Evolutionary conservation across 2,888 invertebrate genomes (phyloP), one percentile per base, ranked within the genome.

Genomic region (Trisateles emortualis): DNA sequence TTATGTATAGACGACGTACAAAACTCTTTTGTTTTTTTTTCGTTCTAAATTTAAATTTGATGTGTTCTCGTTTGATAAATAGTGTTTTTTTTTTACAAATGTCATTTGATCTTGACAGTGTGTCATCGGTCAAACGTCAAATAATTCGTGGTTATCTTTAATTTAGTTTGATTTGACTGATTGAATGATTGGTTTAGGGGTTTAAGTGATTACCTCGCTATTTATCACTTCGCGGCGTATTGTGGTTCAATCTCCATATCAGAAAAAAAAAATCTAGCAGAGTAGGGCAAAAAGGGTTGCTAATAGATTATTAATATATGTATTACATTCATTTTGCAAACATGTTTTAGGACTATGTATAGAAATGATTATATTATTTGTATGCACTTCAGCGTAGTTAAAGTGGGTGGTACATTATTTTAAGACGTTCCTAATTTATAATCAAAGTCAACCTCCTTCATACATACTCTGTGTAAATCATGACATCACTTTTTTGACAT

Each of bases 1-100:
- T 60, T 59, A 71, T 44, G 48, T 17, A 24, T 30, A 16, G 44
- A 47, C 29, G 43, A 41, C 14, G 49, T 19, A 10, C 29, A 16
- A 13, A 16, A 16, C 57, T 54, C 59, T 57, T 64, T 68, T 63
- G 64, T 47, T 60, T 38, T 40, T 40, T 49, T 51, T 52, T 40
- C 1, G 14, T 57, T 29, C 47, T 47, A 38, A 14, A 60, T 60
- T 56, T 2, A 42, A 50, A 47, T 56, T 59, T 59, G 42, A 50
- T 43, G 26, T 32, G n/a, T 38, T 50, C 36, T 58, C 17, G 33
- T 51, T 51, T 49, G 13, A 43, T 39, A 14, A n/a, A 13, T 13
- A 41, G 16, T 47, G 38, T 54, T 42, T 24, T 26, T 41, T 32
- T 57, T 44, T 58, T 53, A 39, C 30, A 41, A 68, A 68, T 54